Evolutionary conservation across 1,140 invertebrate species (phyloP).

Genomic region (Doryteuthis pealeii): DNA sequence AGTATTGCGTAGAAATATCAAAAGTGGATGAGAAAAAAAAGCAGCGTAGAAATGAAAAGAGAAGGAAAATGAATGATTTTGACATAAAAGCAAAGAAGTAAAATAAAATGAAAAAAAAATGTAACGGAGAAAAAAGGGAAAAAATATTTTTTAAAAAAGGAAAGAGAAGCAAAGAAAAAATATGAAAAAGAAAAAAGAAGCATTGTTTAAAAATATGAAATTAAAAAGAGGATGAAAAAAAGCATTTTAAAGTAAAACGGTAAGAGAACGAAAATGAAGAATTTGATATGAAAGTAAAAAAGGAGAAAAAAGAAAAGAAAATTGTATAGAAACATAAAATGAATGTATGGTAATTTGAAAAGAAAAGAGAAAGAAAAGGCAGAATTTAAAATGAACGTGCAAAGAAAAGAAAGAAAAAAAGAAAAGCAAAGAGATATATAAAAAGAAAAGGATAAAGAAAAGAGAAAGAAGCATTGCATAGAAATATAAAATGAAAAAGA

Average conservation of each 20-base stretch:
- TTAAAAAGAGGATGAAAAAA: background rate
- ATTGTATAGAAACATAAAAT: background rate
- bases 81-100: no score
- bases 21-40: no score
- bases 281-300: background rate
- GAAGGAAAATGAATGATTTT: no score
- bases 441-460: slow-evolving; percentile 18
- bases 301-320: background rate
- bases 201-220: background rate
- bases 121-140: background rate
- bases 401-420: slow-evolving; percentile 13
- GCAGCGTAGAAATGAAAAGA: no score
- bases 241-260: background rate
- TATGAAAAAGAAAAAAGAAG: background rate
- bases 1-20: no score
- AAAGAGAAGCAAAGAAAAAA: background rate
- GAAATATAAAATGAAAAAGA: no score
- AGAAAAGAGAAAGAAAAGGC: slow-evolving; percentile 23
- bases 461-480: no score
- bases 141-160: background rate
- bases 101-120: no score
- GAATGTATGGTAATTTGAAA: slow-evolving; percentile 17
- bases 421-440: slow-evolving; percentile 8
- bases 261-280: background rate
- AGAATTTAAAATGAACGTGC: background rate